Evolutionary conservation across 2,113 vertebrate species (phyloP).

Genomic region (Arvicanthis niloticus): DNA sequence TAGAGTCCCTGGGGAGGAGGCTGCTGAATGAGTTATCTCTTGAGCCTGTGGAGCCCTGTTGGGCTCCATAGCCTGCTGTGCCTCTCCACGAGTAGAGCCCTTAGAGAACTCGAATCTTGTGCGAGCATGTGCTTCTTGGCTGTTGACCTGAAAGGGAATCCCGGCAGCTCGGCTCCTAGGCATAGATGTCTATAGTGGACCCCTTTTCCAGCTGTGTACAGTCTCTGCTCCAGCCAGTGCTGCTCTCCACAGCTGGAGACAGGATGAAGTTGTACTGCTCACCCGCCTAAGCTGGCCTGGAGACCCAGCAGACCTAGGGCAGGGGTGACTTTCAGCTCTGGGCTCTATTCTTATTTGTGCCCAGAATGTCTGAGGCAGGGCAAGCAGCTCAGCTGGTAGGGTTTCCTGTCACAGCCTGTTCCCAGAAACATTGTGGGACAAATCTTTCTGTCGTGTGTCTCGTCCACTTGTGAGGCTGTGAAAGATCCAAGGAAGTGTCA

Average conservation of each 20-base stretch:
- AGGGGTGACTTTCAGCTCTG: neutral
- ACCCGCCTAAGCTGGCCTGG: neutral
- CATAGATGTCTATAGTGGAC: neutral
- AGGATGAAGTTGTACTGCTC: neutral
- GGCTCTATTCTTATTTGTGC: neutral
- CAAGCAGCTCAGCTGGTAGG: neutral
- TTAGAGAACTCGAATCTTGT: fast-evolving
- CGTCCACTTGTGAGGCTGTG: neutral
- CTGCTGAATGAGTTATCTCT: neutral
- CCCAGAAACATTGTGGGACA: neutral
- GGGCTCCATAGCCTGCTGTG: neutral
- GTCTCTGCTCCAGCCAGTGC: neutral
- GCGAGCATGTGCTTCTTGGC: neutral
- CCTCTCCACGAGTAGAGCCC: neutral
- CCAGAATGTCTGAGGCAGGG: neutral
- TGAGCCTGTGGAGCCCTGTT: neutral
- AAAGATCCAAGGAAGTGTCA: neutral
- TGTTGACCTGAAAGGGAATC: neutral
- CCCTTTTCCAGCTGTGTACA: neutral
- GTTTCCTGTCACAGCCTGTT: neutral
- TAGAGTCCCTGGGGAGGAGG: neutral
- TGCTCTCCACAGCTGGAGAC: neutral
- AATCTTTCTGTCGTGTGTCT: neutral
- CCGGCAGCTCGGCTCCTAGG: neutral
- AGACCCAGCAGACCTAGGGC: neutral